Evolutionary conservation across 64 coral and sea anemone species (phyloP), one percentile per base, ranked within the genome.

Genomic region (Cladopsammia gracilis): DNA sequence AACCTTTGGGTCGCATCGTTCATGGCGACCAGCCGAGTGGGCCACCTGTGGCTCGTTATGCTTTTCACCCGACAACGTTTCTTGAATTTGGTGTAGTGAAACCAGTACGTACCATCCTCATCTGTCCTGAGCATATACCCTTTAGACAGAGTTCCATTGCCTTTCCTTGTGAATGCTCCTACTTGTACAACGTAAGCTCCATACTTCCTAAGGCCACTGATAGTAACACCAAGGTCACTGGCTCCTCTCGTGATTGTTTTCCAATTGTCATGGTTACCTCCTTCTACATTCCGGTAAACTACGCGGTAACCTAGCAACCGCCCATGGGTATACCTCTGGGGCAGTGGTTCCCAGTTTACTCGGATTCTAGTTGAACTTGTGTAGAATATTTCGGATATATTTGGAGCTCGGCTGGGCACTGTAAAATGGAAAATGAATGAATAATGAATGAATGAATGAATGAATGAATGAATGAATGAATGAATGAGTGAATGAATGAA

Each of bases 271-370:
- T 3, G 25, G 44, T 73, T 10, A 8, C 77, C 87, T 57, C 66
- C 61, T 0, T 90, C 82, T 16, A 64, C 84, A 8, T 51, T 10
- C 25, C 88, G 75, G 70, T 91, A 91, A 67, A 89, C 93, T 73
- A 96, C 88, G 14, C 44, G 88, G 91, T 99, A 99, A 22, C 98
- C 98, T 25, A 91, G 83, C 78, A 99, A 93, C 81, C 45, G 83
- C 9, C 98, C 98, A 66, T 96, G 82, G 20, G 71, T 46, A 42
- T 71, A 92, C 25, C 76, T 7, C 50, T 88, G 48, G 18, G 94
- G 77, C 3, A 99, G 77, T 71, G 91, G 83, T 11, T 96, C 62
- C 98, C 98, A 99, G 34, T 45, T 75, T 20, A 99, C 46, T 53
- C 66, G 53, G 64, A 99, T 72, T 44, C 81, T 89, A 13, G 97